phyloP scores from a whole-genome alignment of 2,797 vertebrate genomes.

The Erpetoichthys calabaricus region DNA sequence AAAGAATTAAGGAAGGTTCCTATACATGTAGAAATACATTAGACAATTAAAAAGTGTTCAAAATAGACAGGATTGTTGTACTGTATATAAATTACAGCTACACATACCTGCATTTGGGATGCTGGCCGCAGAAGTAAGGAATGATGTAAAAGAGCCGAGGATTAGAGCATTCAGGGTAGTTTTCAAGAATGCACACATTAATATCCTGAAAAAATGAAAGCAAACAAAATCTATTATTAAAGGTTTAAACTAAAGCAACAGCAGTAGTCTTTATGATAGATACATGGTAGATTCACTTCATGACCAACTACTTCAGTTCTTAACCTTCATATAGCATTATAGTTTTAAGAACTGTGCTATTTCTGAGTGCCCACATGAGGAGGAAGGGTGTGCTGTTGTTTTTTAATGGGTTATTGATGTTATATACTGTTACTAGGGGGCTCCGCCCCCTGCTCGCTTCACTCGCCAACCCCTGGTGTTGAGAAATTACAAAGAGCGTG shows the following conservation, averaged over 20 bases:
- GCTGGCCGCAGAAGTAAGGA: conserved; percentile 95
- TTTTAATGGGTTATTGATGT: too few species aligned
- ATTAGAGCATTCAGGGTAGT: conserved; percentile 94
- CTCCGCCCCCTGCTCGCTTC: too few species aligned
- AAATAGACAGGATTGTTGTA: too few species aligned
- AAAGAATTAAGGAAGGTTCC: neutral
- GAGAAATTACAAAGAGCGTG: too few species aligned
- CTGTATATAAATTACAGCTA: neutral
- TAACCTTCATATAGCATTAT: too few species aligned
- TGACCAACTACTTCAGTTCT: neutral
- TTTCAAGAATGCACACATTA: conserved; percentile 93
- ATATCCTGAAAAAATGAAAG: conserved; percentile 63
- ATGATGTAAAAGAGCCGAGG: conserved; percentile 95
- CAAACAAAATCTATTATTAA: neutral
- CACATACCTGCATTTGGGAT: conserved; percentile 89
- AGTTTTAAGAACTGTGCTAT: too few species aligned
- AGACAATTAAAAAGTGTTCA: too few species aligned
- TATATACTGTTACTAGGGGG: too few species aligned
- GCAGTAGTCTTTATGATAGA: conserved; percentile 8
- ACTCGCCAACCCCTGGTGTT: too few species aligned
- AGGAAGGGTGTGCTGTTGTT: too few species aligned
- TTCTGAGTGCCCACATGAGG: too few species aligned
- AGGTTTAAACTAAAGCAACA: conserved; percentile 7
- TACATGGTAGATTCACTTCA: conserved; percentile 7
- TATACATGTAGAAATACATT: too few species aligned